Evolutionary conservation across 2,113 vertebrate species (phyloP), one percentile per base, ranked within the genome.

Genomic region (Rallus limicola): DNA sequence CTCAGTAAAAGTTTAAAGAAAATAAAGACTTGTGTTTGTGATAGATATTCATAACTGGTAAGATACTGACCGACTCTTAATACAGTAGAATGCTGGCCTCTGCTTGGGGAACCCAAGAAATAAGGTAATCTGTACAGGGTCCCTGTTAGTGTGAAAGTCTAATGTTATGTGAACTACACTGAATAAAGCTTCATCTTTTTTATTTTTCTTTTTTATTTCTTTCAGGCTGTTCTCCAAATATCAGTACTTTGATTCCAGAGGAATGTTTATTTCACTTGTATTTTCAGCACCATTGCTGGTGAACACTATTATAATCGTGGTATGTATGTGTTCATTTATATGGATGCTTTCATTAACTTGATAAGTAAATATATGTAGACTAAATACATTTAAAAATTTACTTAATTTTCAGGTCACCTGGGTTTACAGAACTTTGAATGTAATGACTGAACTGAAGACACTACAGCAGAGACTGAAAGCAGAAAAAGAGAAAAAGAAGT

Each of bases 241-340:
- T 85, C 99, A 99, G 11, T 99, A 99, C 95, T 99, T 99, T 84
- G 99, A 99, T 88, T 99, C 99, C 18, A 98, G 98, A 94, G 99
- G 99, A 76, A 99, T 99, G 99, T 99, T 99, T 97, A 99, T 99
- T 92, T 99, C 99, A 4, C 62, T 99, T 8, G 98, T 99, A 42
- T 99, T 98, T 93, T 99, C 99, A 3, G 97, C 98, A 1, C 99
- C 99, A 0, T 96, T 99, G 71, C 97, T 99, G 65, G 74, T 99
- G 74, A 99, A 99, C 34, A 98, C 99, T 9, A 55, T 99, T 74
- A 92, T 99, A 92, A 99, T 99, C 36, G 99, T 99, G 99, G 99
- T 99, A 98, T 34, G 99, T 99, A 98, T 62, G 97, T 96, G 12
- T 24, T 90, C 7, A 40, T 56, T 40, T 48, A 12, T 38, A 2